A percentile compares a stretch with the other conserved stretches of the same genome.
Conservation (phyloP, 2,888 invertebrate genomes). For the Galerucella calmariensis region DNA sequence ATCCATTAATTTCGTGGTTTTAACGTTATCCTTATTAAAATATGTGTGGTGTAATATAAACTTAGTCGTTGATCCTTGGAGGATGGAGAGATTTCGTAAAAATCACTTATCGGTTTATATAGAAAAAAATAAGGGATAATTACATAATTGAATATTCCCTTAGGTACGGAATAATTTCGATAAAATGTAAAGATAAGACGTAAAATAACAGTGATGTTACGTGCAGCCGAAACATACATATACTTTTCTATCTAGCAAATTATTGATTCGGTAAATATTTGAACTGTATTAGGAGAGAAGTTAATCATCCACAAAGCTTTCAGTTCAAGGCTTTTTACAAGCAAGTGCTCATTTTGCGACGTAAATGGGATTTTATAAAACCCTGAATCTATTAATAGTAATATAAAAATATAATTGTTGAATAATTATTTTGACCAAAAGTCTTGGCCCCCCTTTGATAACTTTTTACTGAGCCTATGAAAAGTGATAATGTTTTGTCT, state of each 20-base stretch:
- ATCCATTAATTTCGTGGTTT: no score
- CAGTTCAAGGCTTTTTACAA: conserved; percentile 28
- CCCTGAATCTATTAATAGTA: no score
- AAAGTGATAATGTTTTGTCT: no score
- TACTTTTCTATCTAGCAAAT: conserved; percentile 33
- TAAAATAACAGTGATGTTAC: conserved; percentile 15
- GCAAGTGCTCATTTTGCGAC: conserved; percentile 32
- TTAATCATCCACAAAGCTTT: conserved; percentile 41
- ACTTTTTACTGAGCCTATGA: no score
- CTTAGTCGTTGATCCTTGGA: not conserved
- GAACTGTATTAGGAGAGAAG: conserved; percentile 44
- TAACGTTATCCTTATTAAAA: no score
- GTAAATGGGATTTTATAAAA: conserved; percentile 22
- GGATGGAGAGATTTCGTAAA: not conserved
- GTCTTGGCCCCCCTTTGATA: no score
- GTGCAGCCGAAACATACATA: conserved; percentile 25
- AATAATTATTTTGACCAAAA: no score
- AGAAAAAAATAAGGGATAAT: not conserved
- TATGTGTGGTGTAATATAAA: no score
- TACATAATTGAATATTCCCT: not conserved
- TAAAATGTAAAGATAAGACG: not conserved
- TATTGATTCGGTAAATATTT: conserved; percentile 49
- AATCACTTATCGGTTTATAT: no score
- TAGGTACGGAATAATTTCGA: not conserved
- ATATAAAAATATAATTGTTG: no score